Evolutionary conservation across 2,113 vertebrate genomes (phyloP), one percentile per base, ranked within the genome.

Genomic region (Phodopus roborovskii): DNA sequence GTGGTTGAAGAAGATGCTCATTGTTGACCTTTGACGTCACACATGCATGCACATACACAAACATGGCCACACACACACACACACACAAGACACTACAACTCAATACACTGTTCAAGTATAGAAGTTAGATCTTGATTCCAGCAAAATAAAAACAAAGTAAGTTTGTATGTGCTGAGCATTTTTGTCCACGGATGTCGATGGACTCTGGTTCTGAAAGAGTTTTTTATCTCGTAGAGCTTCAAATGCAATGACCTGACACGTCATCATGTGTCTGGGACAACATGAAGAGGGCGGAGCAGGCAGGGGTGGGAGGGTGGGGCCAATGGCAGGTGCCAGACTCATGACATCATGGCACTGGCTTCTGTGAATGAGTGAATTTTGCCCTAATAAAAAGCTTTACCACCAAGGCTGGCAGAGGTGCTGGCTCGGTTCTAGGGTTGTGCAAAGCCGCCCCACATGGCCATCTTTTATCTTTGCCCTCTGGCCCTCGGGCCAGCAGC

Each of bases 81-180:
- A 13, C 26, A 33, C n/a, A n/a, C n/a, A n/a, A 28, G 60, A 45
- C 16, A 20, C 5, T 39, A 22, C 33, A 26, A 42, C 36, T 8
- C n/a, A n/a, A n/a, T n/a, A n/a, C 48, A 39, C 8, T 0, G 22
- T 3, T 3, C n/a, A 8, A 42, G 36, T 74, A 16, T 11, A 58
- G 64, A 3, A 45, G 42, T 0, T 19, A 42, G 84, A 30, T 83
- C 11, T 11, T 0, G 20, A 81, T 7, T 82, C 92, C 64, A 73
- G 26, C 62, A 3, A 42, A 12, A 17, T 24, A 33, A 16, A 39
- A 74, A 82, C 33, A 33, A 70, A 8, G 28, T 1, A 6, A 70
- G 64, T 60, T 45, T 48, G 19, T 7, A 50, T 22, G 50, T 30
- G 1, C 84, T 20, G 24, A 6, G n/a, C 2, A 0, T 36, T 62